Evolutionary conservation across 2,797 vertebrate species (phyloP).

Genomic region (Melanotaenia nigrans): DNA sequence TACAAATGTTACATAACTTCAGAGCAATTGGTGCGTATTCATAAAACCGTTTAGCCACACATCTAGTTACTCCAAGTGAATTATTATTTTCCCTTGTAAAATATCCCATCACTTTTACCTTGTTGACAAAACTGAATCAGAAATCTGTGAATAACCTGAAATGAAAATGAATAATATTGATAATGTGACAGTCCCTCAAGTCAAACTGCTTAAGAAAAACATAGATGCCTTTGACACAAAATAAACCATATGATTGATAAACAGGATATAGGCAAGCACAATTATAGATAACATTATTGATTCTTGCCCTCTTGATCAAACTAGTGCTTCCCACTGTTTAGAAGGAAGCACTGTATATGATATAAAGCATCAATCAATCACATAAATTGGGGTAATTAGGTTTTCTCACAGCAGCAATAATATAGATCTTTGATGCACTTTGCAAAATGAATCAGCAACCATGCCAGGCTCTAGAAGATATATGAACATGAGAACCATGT

Average conservation of each 20-base stretch:
- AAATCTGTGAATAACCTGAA: background rate
- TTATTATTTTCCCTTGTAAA: background rate
- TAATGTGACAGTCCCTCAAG: background rate
- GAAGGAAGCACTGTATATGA: conserved; percentile 18
- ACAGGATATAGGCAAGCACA: conserved; percentile 6
- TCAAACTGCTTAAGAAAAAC: background rate
- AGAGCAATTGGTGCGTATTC: background rate
- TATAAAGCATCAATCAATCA: conserved; percentile 52
- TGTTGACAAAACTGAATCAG: no score
- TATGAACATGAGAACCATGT: conserved; percentile 27
- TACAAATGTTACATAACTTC: background rate
- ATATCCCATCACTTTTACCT: background rate
- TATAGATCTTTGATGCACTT: conserved; percentile 44
- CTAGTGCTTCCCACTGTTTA: conserved; percentile 21
- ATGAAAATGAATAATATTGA: background rate
- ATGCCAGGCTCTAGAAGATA: conserved; percentile 21
- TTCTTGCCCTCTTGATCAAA: conserved; percentile 15
- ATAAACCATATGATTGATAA: background rate
- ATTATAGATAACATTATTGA: conserved; percentile 8
- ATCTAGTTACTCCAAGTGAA: conserved; percentile 2
- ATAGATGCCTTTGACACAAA: background rate
- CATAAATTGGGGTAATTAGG: conserved; percentile 55
- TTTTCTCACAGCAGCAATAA: conserved; percentile 58
- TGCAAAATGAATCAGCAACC: conserved; percentile 49
- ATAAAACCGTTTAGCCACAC: conserved; percentile 17